These are phyloP conservation scores for Picathartes gymnocephalus DNA, from an alignment of 2,113 vertebrate species.

Conservation along the genomic window DNA sequence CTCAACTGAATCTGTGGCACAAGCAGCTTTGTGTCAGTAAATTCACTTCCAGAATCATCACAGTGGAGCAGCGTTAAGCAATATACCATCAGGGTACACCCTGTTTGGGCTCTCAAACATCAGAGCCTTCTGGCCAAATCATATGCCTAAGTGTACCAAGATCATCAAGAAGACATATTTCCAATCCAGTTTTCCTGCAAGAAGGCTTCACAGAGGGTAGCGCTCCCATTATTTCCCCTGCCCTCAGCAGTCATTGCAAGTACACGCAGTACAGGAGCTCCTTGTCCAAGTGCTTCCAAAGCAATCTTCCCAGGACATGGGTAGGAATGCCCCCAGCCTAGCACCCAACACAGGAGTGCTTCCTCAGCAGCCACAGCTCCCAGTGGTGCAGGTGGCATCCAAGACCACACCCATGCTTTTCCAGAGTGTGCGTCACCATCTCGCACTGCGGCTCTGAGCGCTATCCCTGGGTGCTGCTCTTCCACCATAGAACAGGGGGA, in stretches of 20 bases:
- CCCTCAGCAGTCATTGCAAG: not conserved
- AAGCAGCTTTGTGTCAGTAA: not conserved
- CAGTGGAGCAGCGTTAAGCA: not conserved
- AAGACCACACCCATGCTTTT: not conserved
- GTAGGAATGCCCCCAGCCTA: not conserved
- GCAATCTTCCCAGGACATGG: not conserved
- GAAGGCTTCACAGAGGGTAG: not conserved
- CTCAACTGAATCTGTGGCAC: not conserved
- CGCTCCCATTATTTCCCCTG: not conserved
- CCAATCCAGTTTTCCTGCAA: not conserved
- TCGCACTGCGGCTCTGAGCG: not conserved
- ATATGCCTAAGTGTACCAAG: not conserved
- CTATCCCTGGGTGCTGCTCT: not conserved
- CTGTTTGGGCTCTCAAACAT: not conserved
- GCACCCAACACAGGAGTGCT: not conserved
- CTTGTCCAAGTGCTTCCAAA: not conserved
- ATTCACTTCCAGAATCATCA: not conserved
- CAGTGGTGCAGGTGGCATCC: not conserved
- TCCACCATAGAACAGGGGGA: not conserved
- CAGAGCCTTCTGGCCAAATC: not conserved
- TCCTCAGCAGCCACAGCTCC: not conserved
- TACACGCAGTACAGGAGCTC: not conserved
- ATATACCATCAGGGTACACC: not conserved
- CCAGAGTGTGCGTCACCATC: not conserved
- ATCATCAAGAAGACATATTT: not conserved